These are phyloP conservation scores for Ranitomeya variabilis DNA, from an alignment of 2,113 vertebrate genomes.

Conservation along the genomic window DNA sequence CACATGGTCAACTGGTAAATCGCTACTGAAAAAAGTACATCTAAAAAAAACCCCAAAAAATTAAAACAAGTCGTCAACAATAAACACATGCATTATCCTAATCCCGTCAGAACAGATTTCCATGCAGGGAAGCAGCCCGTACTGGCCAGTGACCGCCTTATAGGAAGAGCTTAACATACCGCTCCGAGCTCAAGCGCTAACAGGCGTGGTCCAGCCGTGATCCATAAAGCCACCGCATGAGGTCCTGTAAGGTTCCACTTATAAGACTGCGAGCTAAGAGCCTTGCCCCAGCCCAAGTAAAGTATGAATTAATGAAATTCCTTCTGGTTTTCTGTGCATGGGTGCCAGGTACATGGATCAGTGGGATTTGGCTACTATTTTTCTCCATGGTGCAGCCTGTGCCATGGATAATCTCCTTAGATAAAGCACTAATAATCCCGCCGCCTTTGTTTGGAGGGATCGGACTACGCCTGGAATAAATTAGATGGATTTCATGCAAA, in stretches of 20 bases:
- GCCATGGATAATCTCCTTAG: neutral
- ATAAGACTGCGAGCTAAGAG: neutral
- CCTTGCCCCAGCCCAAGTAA: neutral
- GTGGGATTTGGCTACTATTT: constrained; percentile 20
- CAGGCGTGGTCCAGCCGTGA: constrained; percentile 9
- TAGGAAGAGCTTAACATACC: constrained; percentile 49
- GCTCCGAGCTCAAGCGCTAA: neutral
- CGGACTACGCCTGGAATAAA: neutral
- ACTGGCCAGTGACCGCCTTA: neutral
- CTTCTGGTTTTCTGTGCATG: neutral
- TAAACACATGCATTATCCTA: constrained; percentile 38
- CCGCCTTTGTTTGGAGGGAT: neutral
- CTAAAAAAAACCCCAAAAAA: neutral
- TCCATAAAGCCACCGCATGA: neutral
- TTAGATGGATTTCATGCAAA: neutral
- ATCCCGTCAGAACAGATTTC: constrained; percentile 47
- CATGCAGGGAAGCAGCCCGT: constrained; percentile 3
- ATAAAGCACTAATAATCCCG: neutral
- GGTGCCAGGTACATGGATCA: constrained; percentile 32
- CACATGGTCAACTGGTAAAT: neutral
- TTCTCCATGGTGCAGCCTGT: neutral
- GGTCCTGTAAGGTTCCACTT: neutral
- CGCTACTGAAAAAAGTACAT: neutral
- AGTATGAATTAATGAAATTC: constrained; percentile 49
- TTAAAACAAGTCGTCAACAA: neutral